A percentile compares a stretch with the other conserved stretches of the same genome.
phyloP scores from a whole-genome alignment of 2,797 vertebrate genomes.

The Picus viridis region DNA sequence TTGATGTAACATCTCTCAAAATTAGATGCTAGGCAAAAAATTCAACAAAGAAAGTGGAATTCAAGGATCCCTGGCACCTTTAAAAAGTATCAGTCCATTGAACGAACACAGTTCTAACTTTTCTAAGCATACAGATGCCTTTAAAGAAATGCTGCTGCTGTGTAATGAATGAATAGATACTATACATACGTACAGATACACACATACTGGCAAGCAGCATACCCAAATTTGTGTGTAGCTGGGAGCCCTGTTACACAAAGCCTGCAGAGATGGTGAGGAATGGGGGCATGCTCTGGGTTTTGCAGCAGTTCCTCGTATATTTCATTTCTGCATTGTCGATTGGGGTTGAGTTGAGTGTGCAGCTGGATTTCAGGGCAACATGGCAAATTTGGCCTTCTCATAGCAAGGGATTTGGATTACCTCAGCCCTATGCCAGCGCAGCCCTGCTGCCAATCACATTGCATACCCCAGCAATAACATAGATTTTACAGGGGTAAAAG shows the following conservation, averaged over 20 bases:
- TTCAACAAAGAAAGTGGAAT: neutral
- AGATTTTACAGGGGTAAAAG: neutral
- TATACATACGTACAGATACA: too few relatives aligned
- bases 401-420: neutral
- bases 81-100: neutral
- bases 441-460: slow-evolving; percentile 31
- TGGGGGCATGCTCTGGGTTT: neutral
- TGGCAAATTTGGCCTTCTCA: neutral
- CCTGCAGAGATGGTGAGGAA: neutral
- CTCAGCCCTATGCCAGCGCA: neutral
- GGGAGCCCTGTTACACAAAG: neutral
- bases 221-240: neutral
- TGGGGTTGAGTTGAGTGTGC: neutral
- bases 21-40: neutral
- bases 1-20: neutral
- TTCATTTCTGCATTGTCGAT: neutral
- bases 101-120: neutral
- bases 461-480: fast-evolving
- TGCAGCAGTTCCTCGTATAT: neutral
- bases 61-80: neutral
- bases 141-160: neutral
- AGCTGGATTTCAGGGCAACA: neutral
- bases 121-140: neutral
- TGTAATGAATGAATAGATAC: neutral
- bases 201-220: neutral